Evolutionary conservation across 2,797 vertebrate species (phyloP).

Genomic region (Helicolenus hilgendorfi): DNA sequence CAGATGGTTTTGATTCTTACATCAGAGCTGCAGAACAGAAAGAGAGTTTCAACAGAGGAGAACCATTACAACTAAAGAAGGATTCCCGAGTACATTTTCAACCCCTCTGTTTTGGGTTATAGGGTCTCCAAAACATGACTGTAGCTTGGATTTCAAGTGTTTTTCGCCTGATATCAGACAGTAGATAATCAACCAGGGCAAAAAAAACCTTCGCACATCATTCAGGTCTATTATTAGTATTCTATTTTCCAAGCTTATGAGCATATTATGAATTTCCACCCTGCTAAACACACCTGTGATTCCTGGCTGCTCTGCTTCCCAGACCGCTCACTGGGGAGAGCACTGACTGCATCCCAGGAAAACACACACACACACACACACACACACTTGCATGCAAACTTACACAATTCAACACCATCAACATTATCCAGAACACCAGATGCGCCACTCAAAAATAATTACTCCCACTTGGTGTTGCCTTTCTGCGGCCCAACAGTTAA

Average conservation of each 20-base stretch:
- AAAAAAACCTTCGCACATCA: slow-evolving; percentile 10
- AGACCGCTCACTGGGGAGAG: slow-evolving; percentile 22
- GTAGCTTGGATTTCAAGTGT: slow-evolving; percentile 18
- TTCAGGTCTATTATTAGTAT: slow-evolving; percentile 33
- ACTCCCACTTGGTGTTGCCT: slow-evolving; percentile 53
- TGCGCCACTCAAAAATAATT: slow-evolving; percentile 67
- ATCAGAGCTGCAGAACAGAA: slow-evolving; percentile 37
- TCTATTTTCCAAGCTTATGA: slow-evolving; percentile 29
- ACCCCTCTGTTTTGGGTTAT: slow-evolving; percentile 6
- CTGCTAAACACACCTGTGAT: slow-evolving; percentile 77
- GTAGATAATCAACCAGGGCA: slow-evolving; percentile 4
- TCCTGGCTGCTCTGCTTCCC: slow-evolving; percentile 62
- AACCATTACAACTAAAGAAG: slow-evolving; percentile 1
- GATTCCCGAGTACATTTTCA: slow-evolving; percentile 1
- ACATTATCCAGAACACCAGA: slow-evolving; percentile 75
- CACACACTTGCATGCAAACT: not conserved
- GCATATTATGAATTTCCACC: slow-evolving; percentile 68
- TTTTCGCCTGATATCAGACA: slow-evolving; percentile 9
- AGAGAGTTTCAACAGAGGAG: slow-evolving; percentile 2
- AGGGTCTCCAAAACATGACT: slow-evolving; percentile 6
- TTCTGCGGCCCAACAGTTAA: slow-evolving; percentile 75
- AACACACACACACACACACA: slow-evolving; percentile 8
- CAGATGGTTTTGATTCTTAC: slow-evolving; percentile 23
- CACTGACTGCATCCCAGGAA: slow-evolving; percentile 34
- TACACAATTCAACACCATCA: slow-evolving; percentile 33